A percentile compares a stretch with the other conserved stretches of the same genome.
Evolutionary conservation across 2,113 vertebrate species (phyloP).

Genomic region (Toxotes jaculatrix): DNA sequence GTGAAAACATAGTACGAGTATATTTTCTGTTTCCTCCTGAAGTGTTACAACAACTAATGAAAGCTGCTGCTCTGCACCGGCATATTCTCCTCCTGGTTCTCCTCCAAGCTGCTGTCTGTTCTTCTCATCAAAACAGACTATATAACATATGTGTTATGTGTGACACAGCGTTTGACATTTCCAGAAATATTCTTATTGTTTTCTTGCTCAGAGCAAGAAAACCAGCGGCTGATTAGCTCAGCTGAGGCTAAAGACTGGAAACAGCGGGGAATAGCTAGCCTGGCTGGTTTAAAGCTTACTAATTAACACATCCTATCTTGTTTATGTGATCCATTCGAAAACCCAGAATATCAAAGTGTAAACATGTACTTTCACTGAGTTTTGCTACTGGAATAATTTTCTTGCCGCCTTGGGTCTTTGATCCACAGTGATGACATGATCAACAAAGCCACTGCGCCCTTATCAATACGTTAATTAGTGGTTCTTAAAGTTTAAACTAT

Average conservation of each 20-base stretch:
- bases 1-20: constrained; percentile 5
- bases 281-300: neutral
- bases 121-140: too few species aligned
- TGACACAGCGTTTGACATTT: neutral
- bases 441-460: neutral
- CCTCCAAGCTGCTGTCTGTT: neutral
- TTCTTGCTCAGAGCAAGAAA: neutral
- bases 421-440: neutral
- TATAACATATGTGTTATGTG: neutral
- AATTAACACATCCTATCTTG: neutral
- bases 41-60: neutral
- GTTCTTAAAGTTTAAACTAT: too few species aligned
- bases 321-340: neutral
- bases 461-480: neutral
- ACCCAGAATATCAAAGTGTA: neutral
- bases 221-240: neutral
- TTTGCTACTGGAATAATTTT: neutral
- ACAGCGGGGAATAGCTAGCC: neutral
- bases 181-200: too few species aligned
- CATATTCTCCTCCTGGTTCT: neutral
- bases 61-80: neutral
- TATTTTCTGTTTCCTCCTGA: neutral
- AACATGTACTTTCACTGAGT: neutral
- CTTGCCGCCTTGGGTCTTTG: neutral
- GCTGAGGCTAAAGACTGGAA: neutral